Evolutionary conservation across 2,113 vertebrate species (phyloP).

Genomic region (Tichodroma muraria): DNA sequence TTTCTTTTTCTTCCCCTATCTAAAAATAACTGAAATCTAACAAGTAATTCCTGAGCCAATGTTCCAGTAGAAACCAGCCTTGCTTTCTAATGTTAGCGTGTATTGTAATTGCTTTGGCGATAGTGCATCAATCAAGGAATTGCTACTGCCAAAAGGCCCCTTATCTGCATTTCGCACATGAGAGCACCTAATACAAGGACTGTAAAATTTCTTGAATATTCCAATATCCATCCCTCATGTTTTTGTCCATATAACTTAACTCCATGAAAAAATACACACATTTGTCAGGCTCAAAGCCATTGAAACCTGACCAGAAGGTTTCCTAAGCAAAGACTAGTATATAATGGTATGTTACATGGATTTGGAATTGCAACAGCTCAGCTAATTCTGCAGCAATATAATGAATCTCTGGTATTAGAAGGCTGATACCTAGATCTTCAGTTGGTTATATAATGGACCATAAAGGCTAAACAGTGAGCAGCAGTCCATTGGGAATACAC

Average conservation of each 20-base stretch:
- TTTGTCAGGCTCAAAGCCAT: neutral
- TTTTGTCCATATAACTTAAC: neutral
- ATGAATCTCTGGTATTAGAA: neutral
- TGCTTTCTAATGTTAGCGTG: neutral
- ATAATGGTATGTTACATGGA: neutral
- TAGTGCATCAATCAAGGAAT: neutral
- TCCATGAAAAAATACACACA: neutral
- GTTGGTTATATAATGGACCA: neutral
- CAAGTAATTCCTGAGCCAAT: neutral
- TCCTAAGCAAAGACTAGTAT: neutral
- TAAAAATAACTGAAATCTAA: neutral
- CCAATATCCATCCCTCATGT: neutral
- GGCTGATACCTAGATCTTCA: neutral
- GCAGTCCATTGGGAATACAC: neutral
- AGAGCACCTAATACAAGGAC: neutral
- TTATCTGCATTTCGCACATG: neutral
- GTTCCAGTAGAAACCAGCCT: neutral
- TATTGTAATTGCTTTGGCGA: neutral
- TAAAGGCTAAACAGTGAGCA: neutral
- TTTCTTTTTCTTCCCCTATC: neutral
- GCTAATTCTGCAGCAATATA: neutral
- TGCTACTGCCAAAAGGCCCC: neutral
- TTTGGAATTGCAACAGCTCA: neutral
- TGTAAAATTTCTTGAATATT: neutral
- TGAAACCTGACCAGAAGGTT: neutral